phyloP scores from a whole-genome alignment of 2,888 invertebrate genomes.

The Aphodius sticticus region DNA sequence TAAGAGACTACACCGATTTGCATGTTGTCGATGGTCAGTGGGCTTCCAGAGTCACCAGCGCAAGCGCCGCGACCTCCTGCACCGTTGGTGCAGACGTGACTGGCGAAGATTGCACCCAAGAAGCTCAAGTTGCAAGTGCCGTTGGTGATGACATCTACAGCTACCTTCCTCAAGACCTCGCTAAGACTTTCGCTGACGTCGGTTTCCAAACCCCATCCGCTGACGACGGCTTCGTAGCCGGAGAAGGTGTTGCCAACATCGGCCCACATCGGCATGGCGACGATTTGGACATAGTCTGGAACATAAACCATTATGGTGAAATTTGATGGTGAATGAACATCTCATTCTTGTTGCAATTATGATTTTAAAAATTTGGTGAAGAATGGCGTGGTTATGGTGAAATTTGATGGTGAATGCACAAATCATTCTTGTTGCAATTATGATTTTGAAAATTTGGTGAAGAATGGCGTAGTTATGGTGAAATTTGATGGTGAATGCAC shows the following conservation, averaged over 20 bases:
- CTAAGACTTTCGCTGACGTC: conserved; percentile 17
- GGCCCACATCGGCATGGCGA: conserved; percentile 22
- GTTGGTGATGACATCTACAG: conserved; percentile 28
- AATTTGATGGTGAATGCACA: not conserved
- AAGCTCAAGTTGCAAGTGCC: conserved; percentile 30
- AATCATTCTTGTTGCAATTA: not conserved
- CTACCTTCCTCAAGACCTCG: conserved; percentile 25
- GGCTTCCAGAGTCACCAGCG: conserved; percentile 34
- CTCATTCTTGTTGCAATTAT: not conserved
- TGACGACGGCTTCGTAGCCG: conserved; percentile 26
- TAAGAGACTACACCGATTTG: conserved; percentile 21
- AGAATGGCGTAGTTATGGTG: not conserved
- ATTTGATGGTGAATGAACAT: not conserved
- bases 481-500: not conserved
- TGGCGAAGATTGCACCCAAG: conserved; percentile 24
- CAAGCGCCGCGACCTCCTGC: conserved; percentile 30
- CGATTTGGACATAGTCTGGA: conserved; percentile 28
- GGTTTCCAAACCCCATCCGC: conserved; percentile 33
- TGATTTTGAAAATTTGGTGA: no score
- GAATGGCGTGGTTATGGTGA: not conserved
- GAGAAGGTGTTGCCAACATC: conserved; percentile 23
- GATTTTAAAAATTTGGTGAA: no score
- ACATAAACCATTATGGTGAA: conserved; percentile 5
- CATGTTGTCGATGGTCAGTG: conserved; percentile 21
- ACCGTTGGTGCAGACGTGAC: conserved; percentile 32